phyloP scores from a whole-genome alignment of 2,797 vertebrate species.

The Clarias laeviceps region DNA sequence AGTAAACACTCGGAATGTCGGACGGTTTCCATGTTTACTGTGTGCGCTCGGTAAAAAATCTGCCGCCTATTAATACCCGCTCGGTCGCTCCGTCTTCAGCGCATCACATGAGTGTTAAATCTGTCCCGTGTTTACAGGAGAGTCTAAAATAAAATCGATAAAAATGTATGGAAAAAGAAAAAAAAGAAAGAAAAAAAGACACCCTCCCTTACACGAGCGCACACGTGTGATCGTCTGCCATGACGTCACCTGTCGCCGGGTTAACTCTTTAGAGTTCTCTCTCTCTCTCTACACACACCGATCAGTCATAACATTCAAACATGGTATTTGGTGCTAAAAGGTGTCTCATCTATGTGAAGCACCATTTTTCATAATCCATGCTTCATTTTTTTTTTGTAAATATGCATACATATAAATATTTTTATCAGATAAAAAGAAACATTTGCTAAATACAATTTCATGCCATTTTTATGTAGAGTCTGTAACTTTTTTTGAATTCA shows the following conservation, averaged over 20 bases:
- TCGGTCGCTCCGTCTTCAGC: slow-evolving; percentile 12
- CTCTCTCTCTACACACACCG: too few relatives aligned
- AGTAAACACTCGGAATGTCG: slow-evolving; percentile 40
- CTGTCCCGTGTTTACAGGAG: not conserved
- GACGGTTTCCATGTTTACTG: slow-evolving; percentile 50
- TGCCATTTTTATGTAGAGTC: too few relatives aligned
- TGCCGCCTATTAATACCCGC: slow-evolving; percentile 51
- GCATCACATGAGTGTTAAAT: slow-evolving; percentile 51
- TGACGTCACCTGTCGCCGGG: not conserved
- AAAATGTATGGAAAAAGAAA: not conserved
- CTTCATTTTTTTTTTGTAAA: too few relatives aligned
- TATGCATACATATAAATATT: too few relatives aligned
- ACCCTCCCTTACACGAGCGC: not conserved
- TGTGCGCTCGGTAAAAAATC: slow-evolving; percentile 25
- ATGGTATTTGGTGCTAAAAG: too few relatives aligned
- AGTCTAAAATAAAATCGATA: slow-evolving; percentile 24
- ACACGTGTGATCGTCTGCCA: not conserved
- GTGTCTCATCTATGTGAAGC: too few relatives aligned
- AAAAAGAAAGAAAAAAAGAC: not conserved
- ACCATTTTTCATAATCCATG: too few relatives aligned
- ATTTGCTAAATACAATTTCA: too few relatives aligned
- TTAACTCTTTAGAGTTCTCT: slow-evolving; percentile 8
- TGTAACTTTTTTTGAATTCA: not conserved
- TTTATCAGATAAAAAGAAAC: too few relatives aligned
- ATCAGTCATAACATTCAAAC: too few relatives aligned